Conservation (phyloP, 2,797 vertebrate genomes). For the Tadarida brasiliensis region DNA sequence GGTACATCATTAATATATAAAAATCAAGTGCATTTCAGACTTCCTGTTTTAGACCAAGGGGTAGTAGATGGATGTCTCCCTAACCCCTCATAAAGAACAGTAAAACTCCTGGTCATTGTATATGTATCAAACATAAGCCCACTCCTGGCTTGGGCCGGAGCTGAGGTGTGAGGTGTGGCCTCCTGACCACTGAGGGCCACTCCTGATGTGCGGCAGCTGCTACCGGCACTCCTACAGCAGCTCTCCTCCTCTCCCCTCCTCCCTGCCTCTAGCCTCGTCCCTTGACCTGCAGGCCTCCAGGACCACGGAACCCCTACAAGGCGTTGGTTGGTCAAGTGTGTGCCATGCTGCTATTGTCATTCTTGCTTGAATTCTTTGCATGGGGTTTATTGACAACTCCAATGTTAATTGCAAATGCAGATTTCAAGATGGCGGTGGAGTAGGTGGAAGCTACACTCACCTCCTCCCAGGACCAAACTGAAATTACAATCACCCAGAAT, state of each 20-base stretch:
- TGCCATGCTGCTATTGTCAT: background rate
- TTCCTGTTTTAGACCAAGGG: background rate
- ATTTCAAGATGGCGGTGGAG: background rate
- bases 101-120: too few species aligned
- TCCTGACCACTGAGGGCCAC: background rate
- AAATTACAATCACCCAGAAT: background rate
- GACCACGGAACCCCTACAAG: background rate
- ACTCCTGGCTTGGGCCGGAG: background rate
- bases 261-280: background rate
- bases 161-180: too few species aligned
- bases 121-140: rapidly evolving
- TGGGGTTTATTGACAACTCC: background rate
- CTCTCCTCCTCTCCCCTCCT: background rate
- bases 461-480: background rate
- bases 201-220: background rate
- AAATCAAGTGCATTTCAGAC: background rate
- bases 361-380: background rate
- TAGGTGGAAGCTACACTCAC: background rate
- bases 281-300: background rate
- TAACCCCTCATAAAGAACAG: background rate
- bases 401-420: background rate
- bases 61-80: background rate
- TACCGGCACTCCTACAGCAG: rapidly evolving
- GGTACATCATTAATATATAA: background rate
- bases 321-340: background rate